Evolutionary conservation across 1,140 invertebrate genomes (phyloP).

Genomic region (Neodiprion virginianus): DNA sequence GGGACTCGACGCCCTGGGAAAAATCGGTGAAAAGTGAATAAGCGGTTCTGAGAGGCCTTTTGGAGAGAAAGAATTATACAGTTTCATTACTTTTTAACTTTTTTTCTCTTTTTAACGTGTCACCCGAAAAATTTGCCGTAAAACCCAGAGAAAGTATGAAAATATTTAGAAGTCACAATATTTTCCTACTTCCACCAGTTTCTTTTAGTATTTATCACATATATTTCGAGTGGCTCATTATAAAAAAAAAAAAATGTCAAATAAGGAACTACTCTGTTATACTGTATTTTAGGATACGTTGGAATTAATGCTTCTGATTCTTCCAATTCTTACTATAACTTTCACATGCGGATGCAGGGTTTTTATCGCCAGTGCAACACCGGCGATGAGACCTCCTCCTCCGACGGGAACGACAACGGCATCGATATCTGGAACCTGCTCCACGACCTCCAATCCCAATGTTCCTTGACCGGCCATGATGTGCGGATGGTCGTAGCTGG

Average conservation of each 20-base stretch:
- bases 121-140: too few relatives aligned
- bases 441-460: slow-evolving; percentile 88
- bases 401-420: slow-evolving; percentile 86
- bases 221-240: too few relatives aligned
- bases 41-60: too few relatives aligned
- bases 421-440: slow-evolving; percentile 80
- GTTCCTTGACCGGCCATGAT: slow-evolving; percentile 95
- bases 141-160: too few relatives aligned
- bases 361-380: slow-evolving; percentile 87
- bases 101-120: too few relatives aligned
- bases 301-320: slow-evolving; percentile 5
- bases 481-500: slow-evolving; percentile 89
- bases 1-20: slow-evolving; percentile 88
- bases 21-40: not conserved
- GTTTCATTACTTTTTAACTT: too few relatives aligned
- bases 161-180: too few relatives aligned
- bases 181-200: too few relatives aligned
- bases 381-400: slow-evolving; percentile 89
- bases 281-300: not conserved
- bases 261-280: too few relatives aligned
- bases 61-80: too few relatives aligned
- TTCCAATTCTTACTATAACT: slow-evolving; percentile 69
- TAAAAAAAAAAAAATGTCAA: too few relatives aligned
- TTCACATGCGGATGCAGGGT: slow-evolving; percentile 79
- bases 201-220: too few relatives aligned